These are phyloP conservation scores for Rhizoglyphus robini DNA, from an alignment of 1,140 invertebrate genomes.

Conservation along the genomic window DNA sequence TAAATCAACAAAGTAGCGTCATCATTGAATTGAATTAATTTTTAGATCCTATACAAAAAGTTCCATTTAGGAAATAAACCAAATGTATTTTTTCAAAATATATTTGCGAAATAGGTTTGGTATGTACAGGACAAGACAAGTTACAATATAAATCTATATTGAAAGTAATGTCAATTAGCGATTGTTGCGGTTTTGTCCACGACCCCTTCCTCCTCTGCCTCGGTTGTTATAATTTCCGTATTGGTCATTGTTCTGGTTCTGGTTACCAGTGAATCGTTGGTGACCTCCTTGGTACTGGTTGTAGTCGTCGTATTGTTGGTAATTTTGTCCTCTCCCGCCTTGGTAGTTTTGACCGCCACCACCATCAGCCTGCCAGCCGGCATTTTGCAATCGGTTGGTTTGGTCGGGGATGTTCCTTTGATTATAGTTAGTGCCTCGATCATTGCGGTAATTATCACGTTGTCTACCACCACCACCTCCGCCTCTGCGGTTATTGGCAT, in stretches of 20 bases:
- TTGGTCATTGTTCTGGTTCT: constrained; percentile 1
- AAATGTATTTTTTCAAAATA: too few relatives aligned
- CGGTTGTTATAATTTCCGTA: not conserved
- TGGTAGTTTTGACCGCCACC: not conserved
- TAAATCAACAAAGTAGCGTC: too few relatives aligned
- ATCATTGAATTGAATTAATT: too few relatives aligned
- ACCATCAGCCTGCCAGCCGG: not conserved
- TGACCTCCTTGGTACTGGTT: constrained; percentile 2
- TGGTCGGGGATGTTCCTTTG: not conserved
- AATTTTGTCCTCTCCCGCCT: not conserved
- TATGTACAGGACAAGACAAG: too few relatives aligned
- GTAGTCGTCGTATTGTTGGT: not conserved
- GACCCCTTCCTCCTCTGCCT: not conserved
- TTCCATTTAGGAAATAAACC: too few relatives aligned
- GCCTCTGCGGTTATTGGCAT: not conserved
- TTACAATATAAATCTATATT: too few relatives aligned
- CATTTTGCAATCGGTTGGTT: not conserved
- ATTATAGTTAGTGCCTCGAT: not conserved
- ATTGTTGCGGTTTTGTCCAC: constrained; percentile 1
- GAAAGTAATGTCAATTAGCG: not conserved
- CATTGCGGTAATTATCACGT: not conserved
- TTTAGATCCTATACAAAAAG: too few relatives aligned
- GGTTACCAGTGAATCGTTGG: constrained; percentile 7
- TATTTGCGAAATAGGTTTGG: too few relatives aligned
- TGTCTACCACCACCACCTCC: not conserved